These are phyloP conservation scores for Chiloscyllium plagiosum DNA, from an alignment of 2,113 vertebrate species.

Conservation along the genomic window DNA sequence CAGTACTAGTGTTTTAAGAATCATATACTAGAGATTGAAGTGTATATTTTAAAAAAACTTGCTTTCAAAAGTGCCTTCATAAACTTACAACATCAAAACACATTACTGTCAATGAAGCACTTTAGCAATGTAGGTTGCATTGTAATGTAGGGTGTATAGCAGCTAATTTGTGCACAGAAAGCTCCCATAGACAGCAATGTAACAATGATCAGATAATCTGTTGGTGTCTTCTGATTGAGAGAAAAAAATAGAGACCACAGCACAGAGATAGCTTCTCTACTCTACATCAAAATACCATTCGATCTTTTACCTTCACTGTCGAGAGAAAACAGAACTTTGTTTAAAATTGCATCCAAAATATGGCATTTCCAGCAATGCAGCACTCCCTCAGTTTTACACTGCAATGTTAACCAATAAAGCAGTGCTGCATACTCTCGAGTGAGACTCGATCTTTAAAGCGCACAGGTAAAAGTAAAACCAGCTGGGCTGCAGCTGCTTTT, in stretches of 20 bases:
- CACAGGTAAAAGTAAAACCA: neutral
- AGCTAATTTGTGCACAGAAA: neutral
- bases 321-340: neutral
- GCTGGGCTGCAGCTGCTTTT: neutral
- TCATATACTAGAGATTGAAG: too few relatives aligned
- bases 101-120: neutral
- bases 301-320: neutral
- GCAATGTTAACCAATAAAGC: neutral
- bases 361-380: neutral
- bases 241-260: neutral
- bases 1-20: too few relatives aligned
- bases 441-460: neutral
- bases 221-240: neutral
- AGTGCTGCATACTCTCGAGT: neutral
- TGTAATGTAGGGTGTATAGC: neutral
- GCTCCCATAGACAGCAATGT: neutral
- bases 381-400: neutral
- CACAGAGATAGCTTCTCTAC: too few relatives aligned
- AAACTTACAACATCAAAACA: neutral
- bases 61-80: neutral
- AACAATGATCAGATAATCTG: neutral
- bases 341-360: neutral
- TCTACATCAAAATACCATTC: neutral
- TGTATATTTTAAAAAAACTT: neutral
- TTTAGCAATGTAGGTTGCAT: neutral